phyloP scores from a whole-genome alignment of 2,113 vertebrate species.

The Notarius lentiginosus region DNA sequence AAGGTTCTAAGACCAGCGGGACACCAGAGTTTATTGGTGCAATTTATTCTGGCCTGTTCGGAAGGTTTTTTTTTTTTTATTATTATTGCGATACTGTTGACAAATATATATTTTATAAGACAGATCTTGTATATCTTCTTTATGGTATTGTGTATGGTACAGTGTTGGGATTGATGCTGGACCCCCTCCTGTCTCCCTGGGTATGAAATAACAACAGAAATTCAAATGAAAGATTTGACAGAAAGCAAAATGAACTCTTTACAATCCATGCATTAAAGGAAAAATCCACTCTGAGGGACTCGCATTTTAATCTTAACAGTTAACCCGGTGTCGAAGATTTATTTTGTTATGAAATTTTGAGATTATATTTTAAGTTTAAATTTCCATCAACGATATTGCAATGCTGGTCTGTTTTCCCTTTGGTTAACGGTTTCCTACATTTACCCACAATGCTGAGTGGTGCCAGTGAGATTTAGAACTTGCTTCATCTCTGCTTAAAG shows the following conservation, averaged over 20 bases:
- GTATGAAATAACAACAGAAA: not conserved
- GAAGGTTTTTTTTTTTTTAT: not conserved
- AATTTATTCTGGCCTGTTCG: not conserved
- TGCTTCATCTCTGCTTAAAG: not conserved
- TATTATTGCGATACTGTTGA: not conserved
- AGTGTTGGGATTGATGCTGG: not conserved
- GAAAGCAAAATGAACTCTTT: not conserved
- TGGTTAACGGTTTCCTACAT: not conserved
- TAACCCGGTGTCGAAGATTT: not conserved
- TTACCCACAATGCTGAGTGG: not conserved
- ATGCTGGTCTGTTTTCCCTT: not conserved
- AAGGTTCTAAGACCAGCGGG: not conserved
- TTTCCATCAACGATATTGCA: not conserved
- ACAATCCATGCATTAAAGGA: not conserved
- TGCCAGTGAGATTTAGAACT: not conserved
- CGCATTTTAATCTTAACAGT: not conserved
- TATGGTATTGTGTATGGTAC: not conserved
- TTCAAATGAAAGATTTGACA: not conserved
- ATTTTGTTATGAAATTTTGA: not conserved
- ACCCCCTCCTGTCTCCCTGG: not conserved
- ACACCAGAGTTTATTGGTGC: not conserved
- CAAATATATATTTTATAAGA: not conserved
- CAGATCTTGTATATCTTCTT: not conserved
- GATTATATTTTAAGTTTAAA: not conserved
- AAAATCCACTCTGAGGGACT: not conserved